These are phyloP conservation scores for Hirudo medicinalis DNA, from an alignment of 1,140 invertebrate genomes.

Conservation along the genomic window DNA sequence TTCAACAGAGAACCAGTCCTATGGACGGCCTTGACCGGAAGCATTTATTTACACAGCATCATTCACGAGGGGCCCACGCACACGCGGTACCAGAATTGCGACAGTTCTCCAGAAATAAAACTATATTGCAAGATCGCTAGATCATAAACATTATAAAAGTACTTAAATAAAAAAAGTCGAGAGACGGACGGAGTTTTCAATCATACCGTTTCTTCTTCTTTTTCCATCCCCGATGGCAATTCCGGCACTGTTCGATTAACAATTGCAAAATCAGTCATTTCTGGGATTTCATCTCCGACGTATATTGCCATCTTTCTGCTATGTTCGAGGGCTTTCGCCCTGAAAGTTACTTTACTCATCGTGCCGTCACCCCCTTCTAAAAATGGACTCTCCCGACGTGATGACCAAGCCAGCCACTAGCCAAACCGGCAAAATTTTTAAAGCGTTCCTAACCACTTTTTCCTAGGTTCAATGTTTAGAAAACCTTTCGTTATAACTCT, in stretches of 20 bases:
- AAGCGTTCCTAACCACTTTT: too few species aligned
- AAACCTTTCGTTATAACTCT: too few species aligned
- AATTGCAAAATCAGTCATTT: constrained; percentile 89
- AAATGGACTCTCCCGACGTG: constrained; percentile 19
- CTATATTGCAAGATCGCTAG: too few species aligned
- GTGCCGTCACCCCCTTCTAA: constrained; percentile 10
- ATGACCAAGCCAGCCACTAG: constrained; percentile 9
- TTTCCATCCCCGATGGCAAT: constrained; percentile 99
- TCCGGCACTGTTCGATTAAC: constrained; percentile 95
- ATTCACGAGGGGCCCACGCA: too few species aligned
- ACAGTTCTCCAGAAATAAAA: too few species aligned
- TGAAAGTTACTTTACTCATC: constrained; percentile 68
- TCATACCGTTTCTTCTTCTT: constrained; percentile 98
- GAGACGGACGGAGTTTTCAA: constrained; percentile 1
- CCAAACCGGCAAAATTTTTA: background rate
- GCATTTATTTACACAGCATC: too few species aligned
- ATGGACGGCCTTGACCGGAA: too few species aligned
- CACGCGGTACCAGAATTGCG: too few species aligned
- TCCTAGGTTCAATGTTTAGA: too few species aligned
- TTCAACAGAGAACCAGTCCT: too few species aligned
- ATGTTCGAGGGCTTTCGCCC: constrained; percentile 91
- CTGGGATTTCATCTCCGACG: constrained; percentile 88
- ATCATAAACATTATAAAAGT: too few species aligned
- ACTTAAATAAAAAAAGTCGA: background rate
- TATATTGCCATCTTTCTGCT: constrained; percentile 94